Conservation (phyloP, 2,113 vertebrate species). For the Megaleporinus macrocephalus region DNA sequence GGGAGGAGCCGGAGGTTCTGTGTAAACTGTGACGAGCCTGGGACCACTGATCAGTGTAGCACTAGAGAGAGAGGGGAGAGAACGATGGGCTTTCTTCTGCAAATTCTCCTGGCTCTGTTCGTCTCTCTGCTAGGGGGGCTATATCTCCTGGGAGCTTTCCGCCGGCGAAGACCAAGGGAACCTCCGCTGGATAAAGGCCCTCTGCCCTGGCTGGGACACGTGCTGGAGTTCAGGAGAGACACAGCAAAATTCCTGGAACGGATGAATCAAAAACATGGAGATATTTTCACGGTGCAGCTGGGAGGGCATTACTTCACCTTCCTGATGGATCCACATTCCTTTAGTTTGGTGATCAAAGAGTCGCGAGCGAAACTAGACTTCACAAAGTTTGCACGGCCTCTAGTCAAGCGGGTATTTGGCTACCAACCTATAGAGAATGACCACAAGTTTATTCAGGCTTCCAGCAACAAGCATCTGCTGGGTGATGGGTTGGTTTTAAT, state of each 20-base stretch:
- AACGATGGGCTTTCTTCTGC: slow-evolving; percentile 74
- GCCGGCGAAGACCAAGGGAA: slow-evolving; percentile 75
- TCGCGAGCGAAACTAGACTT: slow-evolving; percentile 82
- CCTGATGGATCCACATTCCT: slow-evolving; percentile 86
- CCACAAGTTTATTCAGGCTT: not conserved
- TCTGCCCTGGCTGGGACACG: slow-evolving; percentile 89
- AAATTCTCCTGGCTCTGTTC: slow-evolving; percentile 68
- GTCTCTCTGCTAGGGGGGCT: slow-evolving; percentile 68
- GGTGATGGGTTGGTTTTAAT: slow-evolving; percentile 80
- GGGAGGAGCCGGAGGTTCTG: not conserved
- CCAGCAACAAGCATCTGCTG: slow-evolving; percentile 83
- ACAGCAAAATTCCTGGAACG: slow-evolving; percentile 78
- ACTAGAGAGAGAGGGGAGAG: not conserved
- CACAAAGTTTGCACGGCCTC: slow-evolving; percentile 55
- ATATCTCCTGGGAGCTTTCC: slow-evolving; percentile 74
- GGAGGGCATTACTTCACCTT: slow-evolving; percentile 88
- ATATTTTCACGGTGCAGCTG: slow-evolving; percentile 87
- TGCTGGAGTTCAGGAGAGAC: slow-evolving; percentile 82
- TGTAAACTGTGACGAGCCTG: no score
- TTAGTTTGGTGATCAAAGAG: slow-evolving; percentile 81
- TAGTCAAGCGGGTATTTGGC: slow-evolving; percentile 80
- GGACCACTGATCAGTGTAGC: not conserved
- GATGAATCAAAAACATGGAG: slow-evolving; percentile 85
- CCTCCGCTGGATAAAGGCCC: slow-evolving; percentile 88
- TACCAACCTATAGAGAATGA: not conserved